phyloP scores from a whole-genome alignment of 2,797 vertebrate genomes.

The Onychomys arenicola region DNA sequence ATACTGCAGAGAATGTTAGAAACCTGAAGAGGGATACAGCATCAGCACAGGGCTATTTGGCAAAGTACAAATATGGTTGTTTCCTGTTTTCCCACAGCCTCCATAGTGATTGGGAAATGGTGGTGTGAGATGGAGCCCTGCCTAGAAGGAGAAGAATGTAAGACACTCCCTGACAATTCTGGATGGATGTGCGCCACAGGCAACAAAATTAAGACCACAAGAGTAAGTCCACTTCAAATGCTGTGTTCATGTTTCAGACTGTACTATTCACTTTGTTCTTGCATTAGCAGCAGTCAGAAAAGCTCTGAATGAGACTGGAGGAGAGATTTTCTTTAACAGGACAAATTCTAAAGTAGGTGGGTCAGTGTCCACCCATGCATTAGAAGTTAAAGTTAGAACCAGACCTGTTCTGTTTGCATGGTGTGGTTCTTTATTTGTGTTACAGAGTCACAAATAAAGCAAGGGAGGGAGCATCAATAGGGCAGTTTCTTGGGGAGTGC shows the following conservation, averaged over 20 bases:
- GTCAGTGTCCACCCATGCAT: background rate
- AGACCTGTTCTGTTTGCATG: background rate
- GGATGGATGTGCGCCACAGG: slow-evolving; percentile 99
- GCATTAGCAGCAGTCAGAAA: background rate
- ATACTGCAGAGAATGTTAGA: background rate
- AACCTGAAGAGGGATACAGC: background rate
- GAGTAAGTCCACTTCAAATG: slow-evolving; percentile 90
- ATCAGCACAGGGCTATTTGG: background rate
- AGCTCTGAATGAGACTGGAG: background rate
- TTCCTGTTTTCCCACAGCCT: slow-evolving; percentile 88
- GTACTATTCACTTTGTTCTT: background rate
- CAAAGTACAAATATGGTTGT: slow-evolving; percentile 62
- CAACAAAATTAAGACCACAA: slow-evolving; percentile 99
- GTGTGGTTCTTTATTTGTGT: background rate
- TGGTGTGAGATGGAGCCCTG: slow-evolving; percentile 99
- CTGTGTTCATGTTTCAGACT: slow-evolving; percentile 21
- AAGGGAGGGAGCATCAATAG: background rate
- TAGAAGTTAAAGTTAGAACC: background rate
- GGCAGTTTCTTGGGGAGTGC: background rate
- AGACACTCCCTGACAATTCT: slow-evolving; percentile 98
- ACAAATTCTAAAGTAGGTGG: background rate
- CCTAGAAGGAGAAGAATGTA: slow-evolving; percentile 98
- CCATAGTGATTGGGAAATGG: slow-evolving; percentile 98
- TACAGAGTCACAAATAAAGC: slow-evolving; percentile 14
- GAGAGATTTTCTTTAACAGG: background rate